A percentile compares a stretch with the other conserved stretches of the same genome.
Conservation (phyloP, 92 coral and sea anemone genomes). For the Siderastrea radians region DNA sequence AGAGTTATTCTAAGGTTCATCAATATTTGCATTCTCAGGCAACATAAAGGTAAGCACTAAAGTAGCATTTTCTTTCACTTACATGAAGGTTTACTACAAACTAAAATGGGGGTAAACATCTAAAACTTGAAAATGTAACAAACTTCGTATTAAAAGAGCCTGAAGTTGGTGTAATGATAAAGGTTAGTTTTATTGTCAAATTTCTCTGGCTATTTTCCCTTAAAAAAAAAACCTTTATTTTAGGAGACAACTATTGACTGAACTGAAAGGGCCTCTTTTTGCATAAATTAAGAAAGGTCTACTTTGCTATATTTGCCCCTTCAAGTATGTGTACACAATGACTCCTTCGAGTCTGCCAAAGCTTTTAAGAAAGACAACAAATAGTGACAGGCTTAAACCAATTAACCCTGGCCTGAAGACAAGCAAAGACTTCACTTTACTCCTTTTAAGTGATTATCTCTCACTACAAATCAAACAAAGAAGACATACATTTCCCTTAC, state of each 20-base stretch:
- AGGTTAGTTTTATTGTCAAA: neutral
- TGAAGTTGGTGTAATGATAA: too few species aligned
- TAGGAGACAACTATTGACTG: neutral
- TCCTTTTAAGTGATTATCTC: constrained; percentile 17
- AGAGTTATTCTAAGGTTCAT: too few species aligned
- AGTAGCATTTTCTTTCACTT: too few species aligned
- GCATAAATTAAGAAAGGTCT: constrained; percentile 16
- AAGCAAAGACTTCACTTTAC: neutral
- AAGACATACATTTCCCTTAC: constrained; percentile 31
- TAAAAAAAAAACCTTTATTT: neutral
- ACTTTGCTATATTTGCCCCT: constrained; percentile 1
- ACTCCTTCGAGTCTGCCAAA: constrained; percentile 30
- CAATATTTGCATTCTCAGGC: too few species aligned
- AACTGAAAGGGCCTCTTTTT: neutral
- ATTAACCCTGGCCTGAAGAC: constrained; percentile 1
- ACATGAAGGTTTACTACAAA: too few species aligned
- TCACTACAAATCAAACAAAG: constrained; percentile 26
- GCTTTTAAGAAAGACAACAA: constrained; percentile 36
- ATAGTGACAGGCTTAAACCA: constrained; percentile 7
- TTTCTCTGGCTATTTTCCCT: neutral
- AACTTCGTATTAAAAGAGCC: too few species aligned
- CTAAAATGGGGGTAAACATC: too few species aligned
- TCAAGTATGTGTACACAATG: constrained; percentile 19
- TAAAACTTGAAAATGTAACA: too few species aligned
- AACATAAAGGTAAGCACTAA: too few species aligned